phyloP scores from a whole-genome alignment of 2,797 vertebrate species.

The Sarcoramphus papa region DNA sequence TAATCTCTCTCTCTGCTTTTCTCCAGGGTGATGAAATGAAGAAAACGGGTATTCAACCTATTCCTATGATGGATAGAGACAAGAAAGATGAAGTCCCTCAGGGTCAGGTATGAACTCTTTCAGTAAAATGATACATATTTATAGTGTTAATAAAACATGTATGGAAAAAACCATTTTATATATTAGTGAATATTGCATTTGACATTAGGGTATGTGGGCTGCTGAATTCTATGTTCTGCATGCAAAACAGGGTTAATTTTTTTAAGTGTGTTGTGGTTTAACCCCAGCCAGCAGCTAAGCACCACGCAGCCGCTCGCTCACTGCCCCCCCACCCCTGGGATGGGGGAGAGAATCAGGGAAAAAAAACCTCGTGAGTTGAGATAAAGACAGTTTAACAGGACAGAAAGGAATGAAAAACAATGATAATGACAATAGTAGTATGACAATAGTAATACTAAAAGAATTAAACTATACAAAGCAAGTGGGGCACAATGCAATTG shows the following conservation, averaged over 20 bases:
- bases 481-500: no score
- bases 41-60: conserved; percentile 94
- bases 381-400: no score
- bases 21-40: conserved; percentile 98
- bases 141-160: not conserved
- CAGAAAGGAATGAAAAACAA: no score
- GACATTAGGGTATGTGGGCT: not conserved
- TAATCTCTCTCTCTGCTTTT: not conserved
- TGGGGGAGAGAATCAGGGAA: no score
- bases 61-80: conserved; percentile 99
- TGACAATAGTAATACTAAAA: no score
- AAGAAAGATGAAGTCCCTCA: conserved; percentile 95
- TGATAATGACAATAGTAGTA: no score
- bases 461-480: no score
- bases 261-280: not conserved
- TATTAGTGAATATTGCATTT: not conserved
- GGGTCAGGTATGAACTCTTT: conserved; percentile 83
- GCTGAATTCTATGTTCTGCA: not conserved
- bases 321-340: no score
- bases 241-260: not conserved
- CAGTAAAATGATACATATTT: not conserved
- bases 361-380: no score
- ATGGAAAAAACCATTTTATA: not conserved
- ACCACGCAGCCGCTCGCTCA: no score
- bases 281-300: no score